Evolutionary conservation across 2,113 vertebrate species (phyloP), one percentile per base, ranked within the genome.

Genomic region (Dasypus novemcinctus): DNA sequence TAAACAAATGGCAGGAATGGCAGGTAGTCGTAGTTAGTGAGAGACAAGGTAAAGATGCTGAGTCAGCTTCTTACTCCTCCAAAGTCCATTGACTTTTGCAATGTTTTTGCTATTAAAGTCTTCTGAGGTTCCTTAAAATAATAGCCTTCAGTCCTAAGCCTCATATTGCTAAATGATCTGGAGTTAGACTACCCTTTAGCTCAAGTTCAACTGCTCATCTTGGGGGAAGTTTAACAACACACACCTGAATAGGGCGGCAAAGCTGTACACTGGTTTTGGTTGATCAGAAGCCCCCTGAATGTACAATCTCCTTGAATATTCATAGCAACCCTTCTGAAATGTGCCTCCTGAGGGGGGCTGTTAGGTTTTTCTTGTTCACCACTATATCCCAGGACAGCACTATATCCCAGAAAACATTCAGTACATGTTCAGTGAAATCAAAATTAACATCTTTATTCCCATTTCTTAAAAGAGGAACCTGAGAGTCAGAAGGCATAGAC

Each of bases 41-140:
- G 18, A 33, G 54, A 43, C 43, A 38, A 93, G 29, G 14, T 71
- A 25, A 78, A 88, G 85, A 71, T 59, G 18, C 52, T 0, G 3
- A 75, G 49, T 20, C 54, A 79, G 54, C 17, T 94, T 46, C 64
- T 88, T 66, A 61, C 69, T 78, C 49, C 57, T 93, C 57, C 41
- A 92, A 84, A 93, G 41, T 52, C 52, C 85, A 59, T 2, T 87
- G 81, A 31, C 13, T 94, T 91, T 72, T 95, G 71, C 94, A 96
- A 71, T 5, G 14, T 86, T 66, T 64, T 96, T 96, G 33, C 36
- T 92, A 61, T 95, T 90, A 72, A 96, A 90, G 31, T 84, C 64
- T 92, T 95, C 68, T 76, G 84, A 90, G 64, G 93, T 49, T 94
- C 64, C 63, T 2, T 79, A 87, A 92, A 92, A 57, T 46, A 96